Percentiles rank a stretch among this genome's conserved stretches.
Evolutionary conservation across 2,113 vertebrate genomes (phyloP).

Genomic region (Rhabdornis inornatus): DNA sequence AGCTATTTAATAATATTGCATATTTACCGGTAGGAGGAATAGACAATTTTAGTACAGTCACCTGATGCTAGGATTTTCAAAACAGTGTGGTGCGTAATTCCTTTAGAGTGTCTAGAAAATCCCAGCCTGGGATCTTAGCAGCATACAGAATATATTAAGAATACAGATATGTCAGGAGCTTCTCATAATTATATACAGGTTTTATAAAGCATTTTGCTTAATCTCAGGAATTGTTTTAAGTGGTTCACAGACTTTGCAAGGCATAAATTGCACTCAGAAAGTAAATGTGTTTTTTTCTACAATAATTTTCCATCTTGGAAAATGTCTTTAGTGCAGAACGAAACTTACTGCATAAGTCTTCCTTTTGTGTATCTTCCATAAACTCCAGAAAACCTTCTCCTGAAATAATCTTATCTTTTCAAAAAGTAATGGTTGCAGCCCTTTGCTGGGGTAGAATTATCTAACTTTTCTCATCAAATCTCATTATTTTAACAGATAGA

Average conservation of each 20-base stretch:
- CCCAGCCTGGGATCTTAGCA: background rate
- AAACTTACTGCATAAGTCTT: background rate
- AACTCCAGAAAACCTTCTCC: background rate
- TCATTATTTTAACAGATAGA: conserved; percentile 21
- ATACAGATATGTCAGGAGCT: background rate
- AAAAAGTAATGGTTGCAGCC: background rate
- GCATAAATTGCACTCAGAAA: background rate
- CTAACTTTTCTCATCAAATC: background rate
- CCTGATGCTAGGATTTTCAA: background rate
- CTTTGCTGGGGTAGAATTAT: background rate
- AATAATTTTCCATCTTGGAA: background rate
- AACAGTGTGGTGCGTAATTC: background rate
- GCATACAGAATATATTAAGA: background rate
- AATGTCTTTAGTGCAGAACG: background rate
- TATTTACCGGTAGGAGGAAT: background rate
- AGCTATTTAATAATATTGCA: background rate
- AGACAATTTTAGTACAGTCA: background rate
- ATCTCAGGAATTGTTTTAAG: conserved; percentile 3
- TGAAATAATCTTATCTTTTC: background rate
- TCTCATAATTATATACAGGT: background rate
- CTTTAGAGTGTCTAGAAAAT: background rate
- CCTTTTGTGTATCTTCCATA: background rate
- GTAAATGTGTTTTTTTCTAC: background rate
- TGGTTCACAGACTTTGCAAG: background rate
- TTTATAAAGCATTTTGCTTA: background rate